Conservation (phyloP, 2,888 invertebrate species). For the Heliconius erato region DNA sequence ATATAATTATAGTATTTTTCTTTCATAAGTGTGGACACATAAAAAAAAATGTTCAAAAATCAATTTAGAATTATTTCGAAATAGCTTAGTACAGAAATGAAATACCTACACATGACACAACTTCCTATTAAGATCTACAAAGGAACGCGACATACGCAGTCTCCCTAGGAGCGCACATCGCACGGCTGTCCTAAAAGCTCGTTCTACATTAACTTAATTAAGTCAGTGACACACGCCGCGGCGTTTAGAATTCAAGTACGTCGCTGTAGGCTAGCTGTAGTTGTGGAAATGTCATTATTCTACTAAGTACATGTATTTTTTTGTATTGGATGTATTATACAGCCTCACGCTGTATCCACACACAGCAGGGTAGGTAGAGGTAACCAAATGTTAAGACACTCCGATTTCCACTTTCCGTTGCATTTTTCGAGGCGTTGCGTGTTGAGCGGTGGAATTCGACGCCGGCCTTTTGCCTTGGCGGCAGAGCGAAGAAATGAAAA, state of each 20-base stretch:
- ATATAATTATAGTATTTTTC: no score
- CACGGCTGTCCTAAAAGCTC: not conserved
- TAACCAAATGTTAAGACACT: not conserved
- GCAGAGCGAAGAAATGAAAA: no score
- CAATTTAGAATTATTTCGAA: not conserved
- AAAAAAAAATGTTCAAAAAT: no score
- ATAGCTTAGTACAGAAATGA: not conserved
- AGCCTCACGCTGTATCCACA: not conserved
- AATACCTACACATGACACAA: no score
- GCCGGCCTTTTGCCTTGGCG: no score
- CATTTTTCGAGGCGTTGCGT: no score
- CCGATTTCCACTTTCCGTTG: not conserved
- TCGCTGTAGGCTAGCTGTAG: not conserved
- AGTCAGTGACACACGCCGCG: not conserved
- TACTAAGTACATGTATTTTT: not conserved
- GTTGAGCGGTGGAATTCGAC: no score
- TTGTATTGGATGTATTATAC: not conserved
- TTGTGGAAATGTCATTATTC: not conserved
- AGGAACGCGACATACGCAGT: not conserved
- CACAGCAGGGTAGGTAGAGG: not conserved
- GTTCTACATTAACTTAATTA: constrained; percentile 20
- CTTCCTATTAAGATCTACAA: not conserved
- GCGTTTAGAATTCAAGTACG: not conserved
- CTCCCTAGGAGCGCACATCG: not conserved
- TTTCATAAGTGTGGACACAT: no score